Evolutionary conservation across 1,140 invertebrate genomes (phyloP).

Genomic region (Leptopilina boulardi): DNA sequence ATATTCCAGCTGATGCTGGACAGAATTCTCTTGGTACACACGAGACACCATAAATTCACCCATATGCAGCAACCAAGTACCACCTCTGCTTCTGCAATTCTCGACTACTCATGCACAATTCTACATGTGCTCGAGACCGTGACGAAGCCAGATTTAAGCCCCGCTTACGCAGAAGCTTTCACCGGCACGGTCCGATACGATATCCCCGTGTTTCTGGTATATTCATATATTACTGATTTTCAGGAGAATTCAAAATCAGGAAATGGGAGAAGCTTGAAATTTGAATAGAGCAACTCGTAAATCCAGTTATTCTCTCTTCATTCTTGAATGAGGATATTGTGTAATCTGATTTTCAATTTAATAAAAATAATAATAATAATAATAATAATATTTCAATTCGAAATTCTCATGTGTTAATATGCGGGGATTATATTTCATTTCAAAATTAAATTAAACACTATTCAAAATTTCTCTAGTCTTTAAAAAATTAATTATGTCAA

Average conservation of each 20-base stretch:
- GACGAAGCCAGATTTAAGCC: slow-evolving; percentile 69
- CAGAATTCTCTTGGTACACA: slow-evolving; percentile 38
- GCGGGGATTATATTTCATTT: neutral
- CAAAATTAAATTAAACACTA: neutral
- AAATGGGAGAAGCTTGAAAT: slow-evolving; percentile 11
- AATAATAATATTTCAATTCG: neutral
- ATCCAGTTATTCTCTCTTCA: slow-evolving; percentile 11
- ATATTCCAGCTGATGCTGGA: slow-evolving; percentile 57
- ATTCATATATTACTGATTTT: slow-evolving; percentile 1
- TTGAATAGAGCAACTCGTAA: slow-evolving; percentile 2
- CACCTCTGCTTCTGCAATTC: slow-evolving; percentile 26
- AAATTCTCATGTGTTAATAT: neutral
- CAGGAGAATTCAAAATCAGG: neutral
- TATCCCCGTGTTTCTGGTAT: neutral
- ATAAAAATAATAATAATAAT: no score
- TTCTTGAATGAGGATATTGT: slow-evolving; percentile 28
- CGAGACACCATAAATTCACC: slow-evolving; percentile 52
- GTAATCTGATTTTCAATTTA: slow-evolving; percentile 3
- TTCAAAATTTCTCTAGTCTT: no score
- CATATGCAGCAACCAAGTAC: slow-evolving; percentile 26
- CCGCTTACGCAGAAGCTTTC: slow-evolving; percentile 64
- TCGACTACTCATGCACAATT: slow-evolving; percentile 54
- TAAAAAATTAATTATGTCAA: no score
- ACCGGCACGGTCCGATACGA: slow-evolving; percentile 40
- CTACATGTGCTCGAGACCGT: slow-evolving; percentile 58